Conservation (phyloP, 2,797 vertebrate genomes). For the Fratercula arctica region DNA sequence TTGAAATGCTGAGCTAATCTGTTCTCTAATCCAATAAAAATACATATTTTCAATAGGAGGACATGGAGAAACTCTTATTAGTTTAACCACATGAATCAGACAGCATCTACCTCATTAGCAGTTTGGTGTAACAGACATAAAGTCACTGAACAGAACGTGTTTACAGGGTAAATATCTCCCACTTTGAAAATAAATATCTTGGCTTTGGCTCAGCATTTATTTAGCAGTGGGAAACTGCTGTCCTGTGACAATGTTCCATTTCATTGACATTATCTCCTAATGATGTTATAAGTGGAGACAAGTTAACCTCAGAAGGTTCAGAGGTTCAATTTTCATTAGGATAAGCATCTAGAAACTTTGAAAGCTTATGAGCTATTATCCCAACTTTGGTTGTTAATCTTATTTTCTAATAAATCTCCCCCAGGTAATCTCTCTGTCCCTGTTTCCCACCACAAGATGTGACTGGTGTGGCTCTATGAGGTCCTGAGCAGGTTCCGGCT, state of each 20-base stretch:
- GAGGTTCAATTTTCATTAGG: conserved; percentile 26
- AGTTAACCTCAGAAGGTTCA: conserved; percentile 46
- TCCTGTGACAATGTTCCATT: conserved; percentile 46
- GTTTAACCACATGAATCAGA: conserved; percentile 29
- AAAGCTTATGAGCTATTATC: background rate
- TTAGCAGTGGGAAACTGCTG: conserved; percentile 53
- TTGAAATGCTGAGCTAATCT: conserved; percentile 15
- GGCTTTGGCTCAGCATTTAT: conserved; percentile 49
- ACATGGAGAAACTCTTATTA: background rate
- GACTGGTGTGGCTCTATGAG: background rate
- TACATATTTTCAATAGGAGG: background rate
- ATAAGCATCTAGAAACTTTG: background rate
- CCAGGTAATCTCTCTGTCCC: background rate
- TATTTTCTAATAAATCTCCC: background rate
- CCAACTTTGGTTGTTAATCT: background rate
- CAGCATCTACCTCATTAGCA: conserved; percentile 25
- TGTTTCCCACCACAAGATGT: background rate
- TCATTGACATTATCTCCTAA: conserved; percentile 44
- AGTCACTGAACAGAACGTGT: conserved; percentile 73
- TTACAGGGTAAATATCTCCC: conserved; percentile 72
- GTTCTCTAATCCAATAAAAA: conserved; percentile 15
- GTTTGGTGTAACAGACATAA: conserved; percentile 60
- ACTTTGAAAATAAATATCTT: conserved; percentile 72
- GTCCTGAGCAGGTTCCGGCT: background rate
- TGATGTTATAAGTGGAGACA: conserved; percentile 23